phyloP scores from a whole-genome alignment of 2,113 vertebrate genomes.

The Poicephalus gulielmi region DNA sequence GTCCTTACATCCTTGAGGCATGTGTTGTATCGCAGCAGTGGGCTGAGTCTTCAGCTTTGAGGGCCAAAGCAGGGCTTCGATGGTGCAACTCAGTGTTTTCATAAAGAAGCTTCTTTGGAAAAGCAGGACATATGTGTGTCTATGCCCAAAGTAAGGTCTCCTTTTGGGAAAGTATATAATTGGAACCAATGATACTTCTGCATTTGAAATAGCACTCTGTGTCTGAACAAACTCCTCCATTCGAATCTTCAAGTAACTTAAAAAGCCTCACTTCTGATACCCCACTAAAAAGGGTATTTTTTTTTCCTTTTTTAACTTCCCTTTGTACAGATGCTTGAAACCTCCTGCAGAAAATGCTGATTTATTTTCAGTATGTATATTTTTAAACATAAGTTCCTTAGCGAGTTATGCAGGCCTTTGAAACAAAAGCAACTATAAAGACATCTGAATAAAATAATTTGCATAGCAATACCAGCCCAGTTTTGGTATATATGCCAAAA shows the following conservation, averaged over 20 bases:
- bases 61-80: background rate
- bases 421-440: slow-evolving; percentile 38
- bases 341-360: slow-evolving; percentile 25
- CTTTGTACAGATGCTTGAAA: slow-evolving; percentile 24
- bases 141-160: background rate
- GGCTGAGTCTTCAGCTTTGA: background rate
- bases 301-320: slow-evolving; percentile 6
- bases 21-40: rapidly evolving
- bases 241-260: background rate
- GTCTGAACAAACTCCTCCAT: slow-evolving; percentile 23
- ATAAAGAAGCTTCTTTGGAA: background rate
- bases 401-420: slow-evolving; percentile 14
- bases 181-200: background rate
- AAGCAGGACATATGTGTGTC: background rate
- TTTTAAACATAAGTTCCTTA: background rate
- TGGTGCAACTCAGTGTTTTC: background rate
- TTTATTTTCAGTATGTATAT: background rate
- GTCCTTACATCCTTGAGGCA: background rate
- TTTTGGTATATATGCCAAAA: background rate
- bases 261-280: background rate
- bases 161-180: background rate
- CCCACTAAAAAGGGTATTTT: slow-evolving; percentile 30
- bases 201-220: background rate
- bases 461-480: background rate
- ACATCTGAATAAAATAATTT: slow-evolving; percentile 13